These are phyloP conservation scores for Leptura quadrifasciata DNA, from an alignment of 2,888 invertebrate species.

Conservation along the genomic window DNA sequence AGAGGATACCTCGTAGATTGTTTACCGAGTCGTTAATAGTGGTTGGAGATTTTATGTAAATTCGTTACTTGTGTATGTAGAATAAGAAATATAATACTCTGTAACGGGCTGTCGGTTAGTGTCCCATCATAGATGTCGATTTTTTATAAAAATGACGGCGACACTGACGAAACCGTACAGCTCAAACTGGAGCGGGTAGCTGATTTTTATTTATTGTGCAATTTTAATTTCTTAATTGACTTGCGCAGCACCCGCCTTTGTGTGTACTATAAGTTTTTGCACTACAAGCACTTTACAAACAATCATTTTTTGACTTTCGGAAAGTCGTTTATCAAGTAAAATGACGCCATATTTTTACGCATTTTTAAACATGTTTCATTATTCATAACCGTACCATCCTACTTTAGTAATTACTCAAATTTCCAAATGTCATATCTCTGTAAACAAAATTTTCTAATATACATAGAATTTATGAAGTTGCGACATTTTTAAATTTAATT, in stretches of 20 bases:
- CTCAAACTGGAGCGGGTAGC: constrained; percentile 52
- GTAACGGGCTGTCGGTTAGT: constrained; percentile 47
- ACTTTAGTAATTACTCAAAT: constrained; percentile 4
- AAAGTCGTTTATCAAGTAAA: constrained; percentile 38
- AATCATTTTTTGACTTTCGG: constrained; percentile 47
- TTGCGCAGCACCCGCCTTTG: constrained; percentile 65
- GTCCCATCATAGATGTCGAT: constrained; percentile 34
- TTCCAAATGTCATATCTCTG: constrained; percentile 14
- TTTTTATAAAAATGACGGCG: constrained; percentile 33
- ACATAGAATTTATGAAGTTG: not conserved
- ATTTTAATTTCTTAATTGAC: constrained; percentile 55
- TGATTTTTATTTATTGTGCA: constrained; percentile 51
- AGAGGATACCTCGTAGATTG: not conserved
- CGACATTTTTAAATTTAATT: not conserved
- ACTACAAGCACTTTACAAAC: constrained; percentile 66
- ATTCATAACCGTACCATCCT: constrained; percentile 7
- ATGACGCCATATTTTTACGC: constrained; percentile 44
- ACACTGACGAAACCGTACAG: constrained; percentile 28
- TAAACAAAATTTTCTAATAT: not conserved
- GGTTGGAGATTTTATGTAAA: constrained; percentile 23
- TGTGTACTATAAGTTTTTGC: constrained; percentile 69
- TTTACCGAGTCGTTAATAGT: not conserved
- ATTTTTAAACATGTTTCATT: constrained; percentile 47
- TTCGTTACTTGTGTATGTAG: constrained; percentile 36
- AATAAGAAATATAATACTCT: constrained; percentile 51